phyloP scores from a whole-genome alignment of 2,888 invertebrate genomes.

The Noctua comes region DNA sequence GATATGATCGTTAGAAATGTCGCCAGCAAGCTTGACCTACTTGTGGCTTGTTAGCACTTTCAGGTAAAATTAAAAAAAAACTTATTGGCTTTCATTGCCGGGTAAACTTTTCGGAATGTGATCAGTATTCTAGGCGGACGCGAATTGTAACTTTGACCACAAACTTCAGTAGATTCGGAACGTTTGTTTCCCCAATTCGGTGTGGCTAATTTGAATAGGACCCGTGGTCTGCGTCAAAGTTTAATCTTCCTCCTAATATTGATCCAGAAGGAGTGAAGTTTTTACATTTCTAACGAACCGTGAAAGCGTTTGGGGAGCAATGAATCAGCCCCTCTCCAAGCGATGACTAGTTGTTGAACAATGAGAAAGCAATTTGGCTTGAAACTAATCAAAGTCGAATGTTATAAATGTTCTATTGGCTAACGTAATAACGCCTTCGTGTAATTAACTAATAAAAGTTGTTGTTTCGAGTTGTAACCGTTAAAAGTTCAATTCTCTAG shows the following conservation, averaged over 20 bases:
- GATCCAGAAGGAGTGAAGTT: conserved; percentile 81
- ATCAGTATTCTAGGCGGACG: conserved; percentile 73
- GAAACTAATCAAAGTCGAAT: conserved; percentile 53
- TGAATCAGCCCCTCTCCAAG: conserved; percentile 70
- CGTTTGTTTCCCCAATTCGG: conserved; percentile 74
- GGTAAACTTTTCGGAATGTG: conserved; percentile 62
- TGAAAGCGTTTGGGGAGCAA: conserved; percentile 76
- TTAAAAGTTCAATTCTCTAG: conserved; percentile 8
- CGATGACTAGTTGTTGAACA: conserved; percentile 62
- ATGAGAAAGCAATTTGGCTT: conserved; percentile 66
- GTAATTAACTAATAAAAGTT: conserved; percentile 20
- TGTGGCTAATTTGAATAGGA: conserved; percentile 78
- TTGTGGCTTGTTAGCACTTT: conserved; percentile 66
- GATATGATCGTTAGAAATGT: conserved; percentile 69
- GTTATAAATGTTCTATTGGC: conserved; percentile 42
- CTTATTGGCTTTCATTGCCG: conserved; percentile 58
- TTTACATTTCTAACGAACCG: conserved; percentile 85
- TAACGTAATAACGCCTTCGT: conserved; percentile 29
- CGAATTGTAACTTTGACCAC: conserved; percentile 73
- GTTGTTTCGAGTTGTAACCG: conserved; percentile 18
- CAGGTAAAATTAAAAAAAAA: conserved; percentile 70
- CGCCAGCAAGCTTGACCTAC: conserved; percentile 68
- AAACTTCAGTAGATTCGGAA: conserved; percentile 71
- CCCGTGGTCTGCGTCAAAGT: conserved; percentile 76
- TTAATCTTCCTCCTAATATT: conserved; percentile 82